Evolutionary conservation across 2,113 vertebrate genomes (phyloP), one percentile per base, ranked within the genome.

Genomic region (Corythornis vintsioides): DNA sequence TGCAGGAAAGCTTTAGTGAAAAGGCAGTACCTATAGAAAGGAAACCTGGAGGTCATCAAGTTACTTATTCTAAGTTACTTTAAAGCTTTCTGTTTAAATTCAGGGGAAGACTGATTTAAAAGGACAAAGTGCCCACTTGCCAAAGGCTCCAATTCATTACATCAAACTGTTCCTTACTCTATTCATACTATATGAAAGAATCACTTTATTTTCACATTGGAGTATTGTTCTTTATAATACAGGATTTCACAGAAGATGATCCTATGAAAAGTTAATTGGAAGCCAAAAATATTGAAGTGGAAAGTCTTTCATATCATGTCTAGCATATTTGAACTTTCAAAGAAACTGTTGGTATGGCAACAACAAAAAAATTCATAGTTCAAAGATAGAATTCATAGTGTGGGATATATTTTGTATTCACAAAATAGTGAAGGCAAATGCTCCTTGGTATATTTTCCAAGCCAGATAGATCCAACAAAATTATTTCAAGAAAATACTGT

Each of bases 261-360:
- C 29, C 53, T 78, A 48, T 12, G 21, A 66, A 84, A 89, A 70
- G 11, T 73, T 13, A 72, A 52, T 31, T 83, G 42, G 33, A 88
- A 89, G 48, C 12, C 65, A 86, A 93, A 89, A 83, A 74, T 50
- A 53, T 38, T 74, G n/a, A 48, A 89, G 69, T 42, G 64, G 53
- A 78, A 82, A 75, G 61, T 75, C 47, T n/a, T 94, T 96, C 77
- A 80, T 28, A 78, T 69, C 17, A 83, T 77, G 45, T 71, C 43
- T 92, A 92, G 50, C 33, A 67, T 69, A 76, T 93, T 64, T 88
- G 83, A 97, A 95, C 71, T 96, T 96, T 75, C 73, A 77, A 86
- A 82, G 48, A 94, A 90, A 90, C 33, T 87, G 92, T 92, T 96
- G 94, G 67, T 78, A 95, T 29, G 26, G 40, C 38, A 64, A 64